These are phyloP conservation scores for Sylvilagus floridanus DNA, from an alignment of 2,797 vertebrate species.

Conservation along the genomic window DNA sequence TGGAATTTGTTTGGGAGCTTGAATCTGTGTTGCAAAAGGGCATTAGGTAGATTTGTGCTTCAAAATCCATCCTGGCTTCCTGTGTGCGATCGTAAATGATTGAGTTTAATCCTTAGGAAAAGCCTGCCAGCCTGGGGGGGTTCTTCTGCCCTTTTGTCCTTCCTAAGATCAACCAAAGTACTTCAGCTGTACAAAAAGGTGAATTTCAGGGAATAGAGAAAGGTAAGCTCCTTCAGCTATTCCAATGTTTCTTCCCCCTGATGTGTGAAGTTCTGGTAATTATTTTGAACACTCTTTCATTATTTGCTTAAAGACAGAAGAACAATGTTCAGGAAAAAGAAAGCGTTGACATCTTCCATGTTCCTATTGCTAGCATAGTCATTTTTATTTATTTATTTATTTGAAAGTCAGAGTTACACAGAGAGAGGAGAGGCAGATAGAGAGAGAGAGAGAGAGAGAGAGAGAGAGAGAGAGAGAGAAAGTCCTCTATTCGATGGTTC, in stretches of 20 bases:
- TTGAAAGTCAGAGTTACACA: too few relatives aligned
- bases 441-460: too few relatives aligned
- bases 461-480: too few relatives aligned
- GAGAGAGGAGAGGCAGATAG: too few relatives aligned
- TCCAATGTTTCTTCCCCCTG: neutral
- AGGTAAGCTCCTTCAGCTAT: slow-evolving; percentile 47
- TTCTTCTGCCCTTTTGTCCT: slow-evolving; percentile 1
- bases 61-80: neutral
- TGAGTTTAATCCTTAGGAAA: slow-evolving; percentile 59
- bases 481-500: too few relatives aligned
- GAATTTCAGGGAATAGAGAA: slow-evolving; percentile 16
- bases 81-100: slow-evolving; percentile 58
- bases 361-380: neutral
- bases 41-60: neutral
- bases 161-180: slow-evolving; percentile 48
- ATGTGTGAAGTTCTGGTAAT: neutral
- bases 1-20: slow-evolving; percentile 33
- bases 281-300: neutral
- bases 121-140: neutral
- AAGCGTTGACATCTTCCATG: neutral
- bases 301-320: slow-evolving; percentile 28
- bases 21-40: neutral
- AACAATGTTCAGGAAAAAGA: slow-evolving; percentile 1
- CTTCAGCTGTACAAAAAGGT: slow-evolving; percentile 1
- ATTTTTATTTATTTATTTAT: too few relatives aligned